These are phyloP conservation scores for Unio delphinus DNA, from an alignment of 2,888 invertebrate genomes.

Conservation along the genomic window DNA sequence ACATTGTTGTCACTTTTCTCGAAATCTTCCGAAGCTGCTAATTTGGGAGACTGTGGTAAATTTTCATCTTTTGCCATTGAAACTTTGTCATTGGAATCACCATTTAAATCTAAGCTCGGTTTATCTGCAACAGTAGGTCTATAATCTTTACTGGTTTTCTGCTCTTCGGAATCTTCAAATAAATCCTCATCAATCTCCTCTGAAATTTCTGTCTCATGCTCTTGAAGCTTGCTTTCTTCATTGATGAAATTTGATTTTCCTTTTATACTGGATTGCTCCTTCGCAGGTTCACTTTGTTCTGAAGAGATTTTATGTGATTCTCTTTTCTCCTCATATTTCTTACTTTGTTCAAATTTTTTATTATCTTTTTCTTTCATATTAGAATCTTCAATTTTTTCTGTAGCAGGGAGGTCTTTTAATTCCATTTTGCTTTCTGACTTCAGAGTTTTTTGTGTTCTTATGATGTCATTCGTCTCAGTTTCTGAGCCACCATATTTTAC, in stretches of 20 bases:
- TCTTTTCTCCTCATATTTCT: not conserved
- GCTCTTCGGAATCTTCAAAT: too few relatives aligned
- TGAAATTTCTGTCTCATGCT: not conserved
- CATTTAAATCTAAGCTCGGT: not conserved
- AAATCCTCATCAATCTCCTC: not conserved
- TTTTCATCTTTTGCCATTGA: slow-evolving; percentile 1
- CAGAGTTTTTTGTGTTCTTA: not conserved
- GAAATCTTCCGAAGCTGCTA: slow-evolving; percentile 2
- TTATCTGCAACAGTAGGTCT: too few relatives aligned
- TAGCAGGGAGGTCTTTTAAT: slow-evolving; percentile 3
- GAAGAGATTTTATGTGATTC: too few relatives aligned
- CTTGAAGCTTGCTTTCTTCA: not conserved
- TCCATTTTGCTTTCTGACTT: slow-evolving; percentile 1
- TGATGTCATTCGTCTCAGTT: not conserved
- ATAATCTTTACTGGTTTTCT: too few relatives aligned
- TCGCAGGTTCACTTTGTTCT: too few relatives aligned
- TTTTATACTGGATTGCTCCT: too few relatives aligned
- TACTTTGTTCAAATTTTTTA: not conserved
- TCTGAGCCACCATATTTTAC: not conserved
- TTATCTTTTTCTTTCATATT: slow-evolving; percentile 3
- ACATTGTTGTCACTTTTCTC: slow-evolving; percentile 8
- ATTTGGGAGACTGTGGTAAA: too few relatives aligned
- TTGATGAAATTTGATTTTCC: not conserved
- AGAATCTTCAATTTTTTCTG: slow-evolving; percentile 8
- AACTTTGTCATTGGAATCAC: not conserved